These are phyloP conservation scores for Catocala nupta DNA, from an alignment of 2,888 invertebrate species.

Conservation along the genomic window DNA sequence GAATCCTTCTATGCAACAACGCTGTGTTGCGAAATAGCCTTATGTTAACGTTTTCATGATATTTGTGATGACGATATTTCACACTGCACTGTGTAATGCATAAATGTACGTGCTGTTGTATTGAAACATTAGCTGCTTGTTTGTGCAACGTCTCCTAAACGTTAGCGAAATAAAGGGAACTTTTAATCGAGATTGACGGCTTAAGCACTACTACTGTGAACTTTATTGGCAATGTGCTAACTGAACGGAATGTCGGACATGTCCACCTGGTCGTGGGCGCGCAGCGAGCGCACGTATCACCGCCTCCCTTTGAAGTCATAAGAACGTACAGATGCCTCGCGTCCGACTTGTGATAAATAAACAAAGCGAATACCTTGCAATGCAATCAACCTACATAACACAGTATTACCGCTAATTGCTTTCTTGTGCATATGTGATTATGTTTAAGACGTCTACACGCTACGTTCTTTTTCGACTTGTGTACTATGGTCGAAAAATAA, in stretches of 20 bases:
- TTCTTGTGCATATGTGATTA: constrained; percentile 38
- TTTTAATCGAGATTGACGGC: constrained; percentile 61
- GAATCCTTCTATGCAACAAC: constrained; percentile 74
- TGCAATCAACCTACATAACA: constrained; percentile 67
- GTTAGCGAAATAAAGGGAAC: background rate
- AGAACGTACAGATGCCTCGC: constrained; percentile 54
- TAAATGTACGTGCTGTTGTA: background rate
- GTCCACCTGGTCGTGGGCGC: constrained; percentile 78
- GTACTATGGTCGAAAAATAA: too few species aligned
- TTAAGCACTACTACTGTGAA: constrained; percentile 57
- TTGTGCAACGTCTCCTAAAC: background rate
- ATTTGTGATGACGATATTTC: constrained; percentile 35
- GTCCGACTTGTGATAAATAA: constrained; percentile 55
- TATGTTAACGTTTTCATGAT: constrained; percentile 60
- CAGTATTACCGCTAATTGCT: constrained; percentile 61
- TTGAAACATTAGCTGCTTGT: too few species aligned
- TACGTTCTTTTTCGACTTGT: too few species aligned
- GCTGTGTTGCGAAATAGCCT: constrained; percentile 74
- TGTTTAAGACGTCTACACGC: constrained; percentile 18
- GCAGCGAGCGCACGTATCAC: constrained; percentile 65
- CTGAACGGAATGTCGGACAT: constrained; percentile 67
- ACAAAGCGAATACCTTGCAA: constrained; percentile 55
- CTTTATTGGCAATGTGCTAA: constrained; percentile 67
- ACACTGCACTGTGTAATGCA: background rate
- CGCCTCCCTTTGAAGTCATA: constrained; percentile 68